Base-by-base conservation (phyloP, 2,888 invertebrate species). In the Pollenia amentaria region DNA sequence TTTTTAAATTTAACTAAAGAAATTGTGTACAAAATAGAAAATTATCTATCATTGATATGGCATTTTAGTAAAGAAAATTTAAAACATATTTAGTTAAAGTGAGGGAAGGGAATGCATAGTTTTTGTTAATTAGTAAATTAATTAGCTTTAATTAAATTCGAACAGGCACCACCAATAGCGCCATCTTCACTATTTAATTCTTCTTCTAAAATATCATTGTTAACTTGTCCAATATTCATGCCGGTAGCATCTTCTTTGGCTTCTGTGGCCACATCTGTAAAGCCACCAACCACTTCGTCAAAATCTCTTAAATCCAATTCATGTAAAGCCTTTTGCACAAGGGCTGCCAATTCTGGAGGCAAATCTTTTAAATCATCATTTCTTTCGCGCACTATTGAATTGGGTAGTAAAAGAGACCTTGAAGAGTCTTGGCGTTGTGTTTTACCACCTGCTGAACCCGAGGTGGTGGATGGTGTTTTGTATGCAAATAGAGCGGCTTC, bases 261-360 rank as follows among this genome's bases (percentile, higher is more conserved):
- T 46, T 87, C 87, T 29, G 84, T 38, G 12, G 83, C 73, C 44
- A 87, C 79, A 78, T 84, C 81, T 60, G 84, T 85, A 18, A 73
- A 79, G 16, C 85, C 85, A 42, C 81, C 89, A 16, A 92, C 89
- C 82, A 91, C 89, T 46, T 92, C 91, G 85, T 92, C 92, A 65
- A 92, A 92, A 75, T 93, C 93, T 18, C 92, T 91, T 90, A 92
- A 89, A 85, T 93, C 93, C 57, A 93, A 89, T 84, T 94, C 94
- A 83, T 94, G 92, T 81, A 94, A 90, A 2, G 94, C 94, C 92
- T 95, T 95, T 88, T 94, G 94, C 0, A 96, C 95, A 77, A 96
- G 92, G 73, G 94, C 94, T 84, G 95, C 94, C 78, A 96, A 92
- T 89, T 95, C 95, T 12, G 94, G 93, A 4, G 96, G 95, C 86